These are phyloP conservation scores for Argyra leucocephala DNA, from an alignment of 2,888 invertebrate genomes.

Conservation along the genomic window DNA sequence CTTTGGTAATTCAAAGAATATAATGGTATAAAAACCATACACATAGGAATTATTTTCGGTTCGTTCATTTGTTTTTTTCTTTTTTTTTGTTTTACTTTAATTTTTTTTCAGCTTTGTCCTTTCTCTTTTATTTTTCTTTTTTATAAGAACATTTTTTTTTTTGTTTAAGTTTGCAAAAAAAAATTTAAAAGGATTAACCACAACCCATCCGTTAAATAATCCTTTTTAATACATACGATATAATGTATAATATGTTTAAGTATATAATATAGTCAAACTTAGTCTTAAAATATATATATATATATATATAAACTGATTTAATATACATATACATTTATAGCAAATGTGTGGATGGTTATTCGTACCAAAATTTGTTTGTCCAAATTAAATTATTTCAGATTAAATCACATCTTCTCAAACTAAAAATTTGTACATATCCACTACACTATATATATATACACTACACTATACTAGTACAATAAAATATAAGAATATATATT, in stretches of 20 bases:
- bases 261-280: too few relatives aligned
- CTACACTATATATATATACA: too few relatives aligned
- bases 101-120: background rate
- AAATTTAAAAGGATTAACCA: slow-evolving; percentile 3
- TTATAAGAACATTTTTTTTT: background rate
- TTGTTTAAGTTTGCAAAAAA: slow-evolving; percentile 1
- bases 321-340: too few relatives aligned
- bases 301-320: too few relatives aligned
- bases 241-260: background rate
- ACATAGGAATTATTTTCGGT: slow-evolving; percentile 4
- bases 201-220: slow-evolving; percentile 6
- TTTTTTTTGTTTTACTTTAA: background rate
- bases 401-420: too few relatives aligned
- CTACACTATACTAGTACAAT: too few relatives aligned
- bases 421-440: too few relatives aligned
- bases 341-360: too few relatives aligned
- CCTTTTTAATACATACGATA: background rate
- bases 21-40: background rate
- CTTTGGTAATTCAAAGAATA: background rate
- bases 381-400: too few relatives aligned
- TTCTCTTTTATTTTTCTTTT: background rate
- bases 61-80: background rate
- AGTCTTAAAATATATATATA: too few relatives aligned
- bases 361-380: too few relatives aligned
- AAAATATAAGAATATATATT: too few relatives aligned